These are phyloP conservation scores for Pica pica DNA, from an alignment of 2,113 vertebrate genomes.

Conservation along the genomic window DNA sequence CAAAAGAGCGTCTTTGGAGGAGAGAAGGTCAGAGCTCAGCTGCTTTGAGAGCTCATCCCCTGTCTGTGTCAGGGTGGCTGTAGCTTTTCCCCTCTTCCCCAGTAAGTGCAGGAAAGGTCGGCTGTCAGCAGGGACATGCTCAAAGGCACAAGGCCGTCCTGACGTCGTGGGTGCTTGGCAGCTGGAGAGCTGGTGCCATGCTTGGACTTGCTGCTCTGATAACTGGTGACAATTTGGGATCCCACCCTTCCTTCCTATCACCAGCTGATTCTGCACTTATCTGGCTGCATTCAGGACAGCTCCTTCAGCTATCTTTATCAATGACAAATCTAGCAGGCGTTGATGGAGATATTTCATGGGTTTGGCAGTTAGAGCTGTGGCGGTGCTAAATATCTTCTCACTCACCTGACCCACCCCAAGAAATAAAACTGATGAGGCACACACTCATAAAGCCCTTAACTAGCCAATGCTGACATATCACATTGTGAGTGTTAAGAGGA, in stretches of 20 bases:
- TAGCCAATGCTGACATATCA: not conserved
- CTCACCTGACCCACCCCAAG: not conserved
- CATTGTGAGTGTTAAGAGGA: not conserved
- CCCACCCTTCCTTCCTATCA: not conserved
- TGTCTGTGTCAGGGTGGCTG: not conserved
- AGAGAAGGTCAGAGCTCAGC: not conserved
- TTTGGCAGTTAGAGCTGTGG: not conserved
- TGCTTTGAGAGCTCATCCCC: not conserved
- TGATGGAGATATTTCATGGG: conserved; percentile 28
- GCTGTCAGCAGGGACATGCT: not conserved
- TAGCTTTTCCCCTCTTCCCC: not conserved
- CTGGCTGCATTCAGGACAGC: not conserved
- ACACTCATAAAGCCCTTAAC: conserved; percentile 47
- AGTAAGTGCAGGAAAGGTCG: not conserved
- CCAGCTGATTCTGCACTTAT: not conserved
- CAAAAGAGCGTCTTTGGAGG: not conserved
- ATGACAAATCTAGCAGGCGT: conserved; percentile 43
- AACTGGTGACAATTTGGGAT: not conserved
- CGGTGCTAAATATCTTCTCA: not conserved
- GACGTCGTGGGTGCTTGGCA: not conserved
- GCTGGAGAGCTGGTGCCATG: not conserved
- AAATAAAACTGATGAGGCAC: conserved; percentile 33
- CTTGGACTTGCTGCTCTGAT: not conserved
- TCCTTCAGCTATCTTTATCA: conserved; percentile 13
- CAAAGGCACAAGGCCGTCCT: not conserved